Percentiles rank a stretch among this genome's conserved stretches.
These are phyloP conservation scores for Grus americana DNA, from an alignment of 2,113 vertebrate species.

Conservation along the genomic window DNA sequence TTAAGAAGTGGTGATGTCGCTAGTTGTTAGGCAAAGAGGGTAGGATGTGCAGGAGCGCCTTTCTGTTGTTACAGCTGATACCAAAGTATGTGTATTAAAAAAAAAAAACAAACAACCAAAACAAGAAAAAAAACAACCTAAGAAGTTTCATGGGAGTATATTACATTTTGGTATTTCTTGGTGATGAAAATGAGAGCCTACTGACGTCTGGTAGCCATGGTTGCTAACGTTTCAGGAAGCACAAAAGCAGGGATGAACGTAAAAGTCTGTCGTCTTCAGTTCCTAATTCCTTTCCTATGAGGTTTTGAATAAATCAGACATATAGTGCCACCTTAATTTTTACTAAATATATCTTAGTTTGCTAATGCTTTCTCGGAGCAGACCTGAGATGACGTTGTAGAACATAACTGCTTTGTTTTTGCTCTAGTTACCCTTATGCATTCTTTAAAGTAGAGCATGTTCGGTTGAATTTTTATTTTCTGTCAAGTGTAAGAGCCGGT, in stretches of 20 bases:
- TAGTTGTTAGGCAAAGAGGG: background rate
- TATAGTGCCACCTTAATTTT: conserved; percentile 7
- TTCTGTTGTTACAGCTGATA: background rate
- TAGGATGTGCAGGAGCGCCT: background rate
- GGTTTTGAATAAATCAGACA: conserved; percentile 1
- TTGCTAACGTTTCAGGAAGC: conserved; percentile 16
- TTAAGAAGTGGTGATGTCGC: background rate
- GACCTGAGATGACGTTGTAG: background rate
- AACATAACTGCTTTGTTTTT: conserved; percentile 1
- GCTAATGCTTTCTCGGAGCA: background rate
- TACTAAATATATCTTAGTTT: conserved; percentile 12
- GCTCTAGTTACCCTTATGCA: background rate
- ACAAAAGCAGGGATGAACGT: background rate
- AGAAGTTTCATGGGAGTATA: background rate
- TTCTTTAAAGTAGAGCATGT: background rate
- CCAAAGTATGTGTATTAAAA: background rate
- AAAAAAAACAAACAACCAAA: background rate
- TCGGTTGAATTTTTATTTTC: conserved; percentile 12
- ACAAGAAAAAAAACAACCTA: background rate
- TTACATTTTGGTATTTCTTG: background rate
- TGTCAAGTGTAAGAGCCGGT: background rate
- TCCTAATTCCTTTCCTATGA: background rate
- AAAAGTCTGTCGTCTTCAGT: background rate
- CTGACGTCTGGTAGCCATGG: conserved; percentile 49
- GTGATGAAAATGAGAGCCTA: background rate